Percentiles rank a stretch among this genome's conserved stretches.
These are phyloP conservation scores for Hylyphantes graminicola DNA, from an alignment of 1,140 invertebrate genomes.

Conservation along the genomic window DNA sequence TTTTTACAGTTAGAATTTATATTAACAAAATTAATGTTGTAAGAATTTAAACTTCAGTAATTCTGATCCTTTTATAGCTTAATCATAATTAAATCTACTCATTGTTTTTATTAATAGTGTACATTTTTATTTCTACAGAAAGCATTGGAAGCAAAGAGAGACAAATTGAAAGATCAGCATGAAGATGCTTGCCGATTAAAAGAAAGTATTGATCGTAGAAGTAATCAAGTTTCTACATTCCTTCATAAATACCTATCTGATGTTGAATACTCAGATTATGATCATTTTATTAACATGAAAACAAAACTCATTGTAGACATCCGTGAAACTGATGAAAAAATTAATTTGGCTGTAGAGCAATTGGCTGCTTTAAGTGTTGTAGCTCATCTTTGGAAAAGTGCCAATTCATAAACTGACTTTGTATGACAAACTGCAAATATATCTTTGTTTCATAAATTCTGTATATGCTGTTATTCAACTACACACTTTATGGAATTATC, in stretches of 20 bases:
- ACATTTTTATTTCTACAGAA: slow-evolving; percentile 18
- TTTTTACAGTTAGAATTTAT: no score
- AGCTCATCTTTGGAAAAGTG: slow-evolving; percentile 58
- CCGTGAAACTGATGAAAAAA: slow-evolving; percentile 87
- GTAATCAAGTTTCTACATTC: slow-evolving; percentile 79
- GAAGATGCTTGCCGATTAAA: slow-evolving; percentile 88
- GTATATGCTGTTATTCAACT: no score
- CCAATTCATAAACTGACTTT: slow-evolving; percentile 48
- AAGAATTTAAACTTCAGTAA: no score
- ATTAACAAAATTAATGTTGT: no score
- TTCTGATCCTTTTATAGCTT: no score
- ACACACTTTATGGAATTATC: background rate
- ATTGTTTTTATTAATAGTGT: background rate
- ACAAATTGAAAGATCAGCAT: slow-evolving; percentile 81
- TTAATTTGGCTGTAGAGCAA: slow-evolving; percentile 87
- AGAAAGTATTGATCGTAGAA: slow-evolving; percentile 83
- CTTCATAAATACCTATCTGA: slow-evolving; percentile 80
- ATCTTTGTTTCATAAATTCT: background rate
- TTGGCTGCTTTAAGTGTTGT: slow-evolving; percentile 74
- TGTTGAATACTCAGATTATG: slow-evolving; percentile 84
- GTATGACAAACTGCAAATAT: background rate
- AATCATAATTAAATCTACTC: background rate
- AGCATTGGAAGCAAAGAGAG: slow-evolving; percentile 74
- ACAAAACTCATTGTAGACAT: slow-evolving; percentile 88
- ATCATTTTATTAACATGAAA: slow-evolving; percentile 92